A percentile compares a stretch with the other conserved stretches of the same genome.
Evolutionary conservation across 2,888 invertebrate species (phyloP).

Genomic region (Limnephilus marmoratus): DNA sequence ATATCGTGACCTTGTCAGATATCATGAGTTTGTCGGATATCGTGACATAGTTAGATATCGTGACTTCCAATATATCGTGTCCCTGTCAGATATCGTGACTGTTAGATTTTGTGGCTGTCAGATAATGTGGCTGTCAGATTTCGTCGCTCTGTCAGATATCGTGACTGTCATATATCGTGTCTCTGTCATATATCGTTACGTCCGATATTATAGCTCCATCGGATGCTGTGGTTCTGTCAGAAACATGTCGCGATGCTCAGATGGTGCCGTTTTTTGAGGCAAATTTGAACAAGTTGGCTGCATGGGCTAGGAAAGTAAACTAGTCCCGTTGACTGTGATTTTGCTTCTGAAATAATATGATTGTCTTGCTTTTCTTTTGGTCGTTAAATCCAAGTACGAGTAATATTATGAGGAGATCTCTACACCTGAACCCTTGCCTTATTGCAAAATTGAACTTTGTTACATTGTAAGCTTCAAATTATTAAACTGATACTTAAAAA

Average conservation of each 20-base stretch:
- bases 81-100: too few relatives aligned
- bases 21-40: background rate
- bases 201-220: background rate
- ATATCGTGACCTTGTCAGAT: background rate
- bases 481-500: slow-evolving; percentile 37
- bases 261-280: background rate
- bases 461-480: slow-evolving; percentile 6
- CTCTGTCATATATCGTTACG: background rate
- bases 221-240: background rate
- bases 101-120: too few relatives aligned
- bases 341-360: background rate
- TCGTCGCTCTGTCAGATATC: background rate
- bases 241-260: background rate
- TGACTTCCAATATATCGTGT: background rate
- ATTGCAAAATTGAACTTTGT: background rate
- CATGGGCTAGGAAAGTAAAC: background rate
- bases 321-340: background rate
- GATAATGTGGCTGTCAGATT: background rate
- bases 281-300: background rate
- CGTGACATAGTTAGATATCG: too few relatives aligned
- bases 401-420: background rate
- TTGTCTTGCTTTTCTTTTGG: background rate
- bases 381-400: background rate
- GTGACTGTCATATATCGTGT: background rate
- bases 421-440: background rate